These are phyloP conservation scores for Nebria brevicollis DNA, from an alignment of 2,888 invertebrate species.

Conservation along the genomic window DNA sequence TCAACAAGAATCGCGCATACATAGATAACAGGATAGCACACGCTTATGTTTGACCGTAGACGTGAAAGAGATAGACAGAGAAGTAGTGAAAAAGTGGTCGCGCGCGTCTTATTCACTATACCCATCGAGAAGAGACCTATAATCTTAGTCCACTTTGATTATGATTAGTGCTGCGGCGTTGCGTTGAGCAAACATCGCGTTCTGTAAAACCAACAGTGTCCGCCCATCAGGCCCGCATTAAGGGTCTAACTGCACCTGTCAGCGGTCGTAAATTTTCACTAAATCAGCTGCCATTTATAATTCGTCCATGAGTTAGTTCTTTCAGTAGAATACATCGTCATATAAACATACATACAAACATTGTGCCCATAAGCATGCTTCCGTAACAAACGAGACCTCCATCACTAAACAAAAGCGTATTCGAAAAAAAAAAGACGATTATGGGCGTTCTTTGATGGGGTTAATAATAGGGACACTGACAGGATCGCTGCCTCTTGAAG, in stretches of 20 bases:
- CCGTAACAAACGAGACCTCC: neutral
- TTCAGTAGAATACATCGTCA: too few species aligned
- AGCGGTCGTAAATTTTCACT: constrained; percentile 38
- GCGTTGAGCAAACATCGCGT: constrained; percentile 35
- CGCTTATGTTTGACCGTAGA: too few species aligned
- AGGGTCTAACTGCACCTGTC: constrained; percentile 45
- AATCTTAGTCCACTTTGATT: constrained; percentile 36
- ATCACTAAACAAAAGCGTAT: neutral
- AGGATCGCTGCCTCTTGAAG: constrained; percentile 1
- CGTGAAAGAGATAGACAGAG: neutral
- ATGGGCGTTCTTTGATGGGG: neutral
- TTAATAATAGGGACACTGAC: neutral
- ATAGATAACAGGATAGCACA: too few species aligned
- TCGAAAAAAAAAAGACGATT: neutral
- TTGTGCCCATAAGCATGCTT: neutral
- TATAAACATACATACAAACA: neutral
- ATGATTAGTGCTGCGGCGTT: constrained; percentile 38
- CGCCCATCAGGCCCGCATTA: constrained; percentile 47
- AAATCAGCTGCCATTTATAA: constrained; percentile 46
- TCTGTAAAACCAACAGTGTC: constrained; percentile 46
- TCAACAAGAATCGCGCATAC: too few species aligned
- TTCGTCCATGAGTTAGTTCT: constrained; percentile 6
- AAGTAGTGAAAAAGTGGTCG: neutral
- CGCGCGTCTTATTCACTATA: neutral
- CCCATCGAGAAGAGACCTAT: constrained; percentile 22